Evolutionary conservation across 2,797 vertebrate species (phyloP), one percentile per base, ranked within the genome.

Genomic region (Psittacula derbiana): DNA sequence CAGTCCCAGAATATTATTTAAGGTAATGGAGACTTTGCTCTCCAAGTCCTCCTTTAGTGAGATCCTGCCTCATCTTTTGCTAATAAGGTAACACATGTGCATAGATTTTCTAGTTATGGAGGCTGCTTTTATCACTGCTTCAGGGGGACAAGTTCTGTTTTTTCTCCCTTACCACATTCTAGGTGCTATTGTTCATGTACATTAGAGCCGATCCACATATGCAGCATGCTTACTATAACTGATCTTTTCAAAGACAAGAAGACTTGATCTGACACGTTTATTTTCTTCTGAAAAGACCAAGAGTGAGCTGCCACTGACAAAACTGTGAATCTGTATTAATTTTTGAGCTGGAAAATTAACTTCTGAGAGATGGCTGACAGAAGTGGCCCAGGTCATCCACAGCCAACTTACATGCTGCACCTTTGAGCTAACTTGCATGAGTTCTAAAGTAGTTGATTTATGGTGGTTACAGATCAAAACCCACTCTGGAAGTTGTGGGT

Each of bases 331-430:
- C 24, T 7, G 4, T 12, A 31, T 8, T 6, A 10, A 17, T 36
- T 67, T 67, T 79, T 44, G 44, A 71, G 31, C 24, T 57, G 33
- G 20, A 40, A 44, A 76, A 82, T 74, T 47, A 31, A 43, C 8
- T 20, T 58, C n/a, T 0, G 10, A 44, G 28, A 61, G 13, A 7
- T 3, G 21, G 17, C 7, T 15, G 5, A 40, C 0, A 46, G 21
- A 72, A 62, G 19, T 1, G 4, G 38, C 53, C 5, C 8, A 69
- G 16, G 25, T 47, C 36, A 78, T 3, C 7, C 14, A 30, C 16
- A 58, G 36, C 8, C 49, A 72, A 11, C n/a, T 57, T 46, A 17
- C 2, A n/a, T 1, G 5, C 0, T n/a, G 47, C 36, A 65, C 9
- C 24, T 44, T 62, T 50, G n/a, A 91, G 33, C 38, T 47, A 66